These are phyloP conservation scores for Drosophila pachea DNA, from an alignment of 1,140 invertebrate genomes.

Conservation along the genomic window DNA sequence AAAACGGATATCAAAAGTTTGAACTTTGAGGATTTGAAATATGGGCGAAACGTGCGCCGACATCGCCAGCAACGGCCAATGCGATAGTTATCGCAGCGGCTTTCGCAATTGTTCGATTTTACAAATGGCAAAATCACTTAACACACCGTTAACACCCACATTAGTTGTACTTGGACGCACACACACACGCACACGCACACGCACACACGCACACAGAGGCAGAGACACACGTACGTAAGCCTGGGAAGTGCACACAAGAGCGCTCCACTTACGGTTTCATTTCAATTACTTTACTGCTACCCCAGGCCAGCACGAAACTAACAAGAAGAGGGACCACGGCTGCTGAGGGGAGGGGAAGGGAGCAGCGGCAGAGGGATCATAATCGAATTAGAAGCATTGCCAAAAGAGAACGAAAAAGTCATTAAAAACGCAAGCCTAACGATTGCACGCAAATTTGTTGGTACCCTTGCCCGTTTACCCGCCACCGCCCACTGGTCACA, in stretches of 20 bases:
- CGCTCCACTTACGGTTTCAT: constrained; percentile 54
- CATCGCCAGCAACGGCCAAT: constrained; percentile 20
- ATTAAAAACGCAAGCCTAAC: constrained; percentile 68
- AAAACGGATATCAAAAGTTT: constrained; percentile 67
- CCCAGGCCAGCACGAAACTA: constrained; percentile 16
- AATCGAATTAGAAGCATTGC: constrained; percentile 76
- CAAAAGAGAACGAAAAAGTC: constrained; percentile 60
- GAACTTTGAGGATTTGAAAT: constrained; percentile 57
- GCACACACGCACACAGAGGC: constrained; percentile 45
- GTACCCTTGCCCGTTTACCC: constrained; percentile 23
- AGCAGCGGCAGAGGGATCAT: constrained; percentile 42
- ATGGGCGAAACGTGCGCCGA: constrained; percentile 72
- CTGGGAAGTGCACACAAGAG: constrained; percentile 41
- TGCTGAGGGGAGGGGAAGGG: background rate
- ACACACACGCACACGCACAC: constrained; percentile 25
- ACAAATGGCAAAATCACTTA: constrained; percentile 73
- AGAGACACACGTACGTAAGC: constrained; percentile 30
- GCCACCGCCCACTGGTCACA: background rate
- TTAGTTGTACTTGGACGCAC: constrained; percentile 74
- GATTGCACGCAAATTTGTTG: constrained; percentile 77
- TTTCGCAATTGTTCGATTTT: constrained; percentile 61
- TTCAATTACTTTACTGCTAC: constrained; percentile 66
- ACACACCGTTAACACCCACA: constrained; percentile 76
- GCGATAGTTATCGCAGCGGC: constrained; percentile 66
- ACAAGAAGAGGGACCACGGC: no score